Conservation (phyloP, 2,113 vertebrate species). For the Alosa alosa region DNA sequence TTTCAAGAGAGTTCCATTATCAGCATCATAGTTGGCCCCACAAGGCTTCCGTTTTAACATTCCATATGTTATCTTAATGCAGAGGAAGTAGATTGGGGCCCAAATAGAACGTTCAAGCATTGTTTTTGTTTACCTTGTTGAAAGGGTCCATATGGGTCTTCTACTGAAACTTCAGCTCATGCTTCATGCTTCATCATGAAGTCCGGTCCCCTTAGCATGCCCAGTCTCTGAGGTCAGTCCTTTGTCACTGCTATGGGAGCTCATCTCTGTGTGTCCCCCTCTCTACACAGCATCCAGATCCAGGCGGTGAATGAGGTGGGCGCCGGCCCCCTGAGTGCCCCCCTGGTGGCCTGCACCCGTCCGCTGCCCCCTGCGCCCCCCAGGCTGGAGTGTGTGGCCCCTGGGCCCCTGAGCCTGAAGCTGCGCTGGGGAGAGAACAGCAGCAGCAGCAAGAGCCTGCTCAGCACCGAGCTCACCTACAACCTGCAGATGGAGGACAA, state of each 20-base stretch:
- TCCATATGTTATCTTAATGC: too few species aligned
- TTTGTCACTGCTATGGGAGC: not conserved
- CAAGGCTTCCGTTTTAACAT: too few species aligned
- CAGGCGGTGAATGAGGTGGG: conserved; percentile 94
- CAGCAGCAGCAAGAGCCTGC: conserved; percentile 65
- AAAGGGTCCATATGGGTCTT: too few species aligned
- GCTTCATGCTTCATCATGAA: too few species aligned
- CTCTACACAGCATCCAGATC: conserved; percentile 77
- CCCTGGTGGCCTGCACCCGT: conserved; percentile 84
- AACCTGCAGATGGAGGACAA: conserved; percentile 92
- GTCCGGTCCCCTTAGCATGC: too few species aligned
- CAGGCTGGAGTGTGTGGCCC: conserved; percentile 87
- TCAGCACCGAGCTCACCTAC: conserved; percentile 81
- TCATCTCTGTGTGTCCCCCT: not conserved
- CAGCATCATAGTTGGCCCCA: too few species aligned
- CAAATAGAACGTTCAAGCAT: too few species aligned
- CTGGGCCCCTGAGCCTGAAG: conserved; percentile 94
- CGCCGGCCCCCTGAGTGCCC: conserved; percentile 81
- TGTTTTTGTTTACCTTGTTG: too few species aligned
- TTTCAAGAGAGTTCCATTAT: too few species aligned
- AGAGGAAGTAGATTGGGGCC: too few species aligned
- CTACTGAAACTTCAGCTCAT: too few species aligned
- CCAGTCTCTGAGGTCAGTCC: not conserved
- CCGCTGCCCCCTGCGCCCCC: conserved; percentile 89
- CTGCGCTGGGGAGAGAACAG: conserved; percentile 92